Base-by-base conservation (phyloP, 2,113 vertebrate species). In the Dicentrarchus labrax region DNA sequence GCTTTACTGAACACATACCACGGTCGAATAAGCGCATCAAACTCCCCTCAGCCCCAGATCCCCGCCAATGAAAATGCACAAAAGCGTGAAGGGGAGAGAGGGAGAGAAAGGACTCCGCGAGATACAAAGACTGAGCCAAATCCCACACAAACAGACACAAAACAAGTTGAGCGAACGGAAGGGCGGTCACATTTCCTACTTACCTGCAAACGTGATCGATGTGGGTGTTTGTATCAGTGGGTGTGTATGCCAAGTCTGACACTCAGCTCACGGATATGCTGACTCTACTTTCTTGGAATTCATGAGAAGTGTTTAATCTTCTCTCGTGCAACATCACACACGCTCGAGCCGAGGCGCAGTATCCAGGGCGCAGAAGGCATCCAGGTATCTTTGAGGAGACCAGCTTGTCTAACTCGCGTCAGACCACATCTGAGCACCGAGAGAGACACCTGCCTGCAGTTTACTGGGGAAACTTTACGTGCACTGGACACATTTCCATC, bases 161-260 rank as follows among this genome's bases (percentile, higher is more conserved):
- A 86, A 90, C 86, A 92, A 88, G 76, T 89, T 90, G 86, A 67
- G 86, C 73, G 76, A 76, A 38, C 82, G 76, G 59, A 83, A 89
- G 88, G 82, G 82, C 82, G 88, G 93, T 94, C 93, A 93, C 94
- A 95, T 93, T 94, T 91, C 76, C 74, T 53, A 80, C 87, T 92
- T 86, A 92, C 90, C 92, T 94, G 93, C 87, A 93, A 94, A 93
- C 94, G 93, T 95, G 93, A 94, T 93, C 84, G 88, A 88, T 76
- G 88, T 93, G 91, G 89, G 86, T 90, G 90, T 92, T 83, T 87
- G 86, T 89, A 89, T 90, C 77, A 84, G 84, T 53, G 87, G 24
- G 66, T 92, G 92, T 92, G 90, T 89, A 47, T 90, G 82, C 90
- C 70, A 85, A n/a, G 83, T 30, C 41, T 82, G 84, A 82, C 92